A percentile compares a stretch with the other conserved stretches of the same genome.
phyloP scores from a whole-genome alignment of 2,113 vertebrate genomes.

The Hippolais icterina region DNA sequence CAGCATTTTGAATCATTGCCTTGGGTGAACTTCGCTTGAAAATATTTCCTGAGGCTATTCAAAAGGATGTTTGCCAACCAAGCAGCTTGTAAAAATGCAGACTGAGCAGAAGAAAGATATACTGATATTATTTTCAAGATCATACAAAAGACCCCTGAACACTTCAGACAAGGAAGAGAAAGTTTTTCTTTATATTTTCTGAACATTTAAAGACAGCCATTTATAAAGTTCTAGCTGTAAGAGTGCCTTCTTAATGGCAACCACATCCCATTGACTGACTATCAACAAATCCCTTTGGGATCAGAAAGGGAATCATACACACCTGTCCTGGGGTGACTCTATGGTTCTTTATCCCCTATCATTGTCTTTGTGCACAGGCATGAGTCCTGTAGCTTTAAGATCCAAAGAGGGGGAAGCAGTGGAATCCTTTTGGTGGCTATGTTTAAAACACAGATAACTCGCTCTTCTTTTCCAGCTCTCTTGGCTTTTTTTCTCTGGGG shows the following conservation, averaged over 20 bases:
- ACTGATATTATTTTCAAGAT: not conserved
- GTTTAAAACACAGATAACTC: not conserved
- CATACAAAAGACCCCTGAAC: not conserved
- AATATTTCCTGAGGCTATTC: not conserved
- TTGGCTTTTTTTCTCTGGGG: fast-evolving
- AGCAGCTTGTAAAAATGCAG: not conserved
- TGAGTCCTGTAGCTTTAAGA: not conserved
- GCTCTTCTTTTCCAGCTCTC: not conserved
- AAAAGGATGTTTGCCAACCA: not conserved
- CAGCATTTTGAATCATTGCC: not conserved
- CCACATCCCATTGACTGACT: not conserved
- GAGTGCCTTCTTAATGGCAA: not conserved
- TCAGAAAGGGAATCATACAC: not conserved
- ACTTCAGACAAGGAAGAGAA: not conserved
- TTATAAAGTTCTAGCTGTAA: not conserved
- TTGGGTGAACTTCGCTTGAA: not conserved
- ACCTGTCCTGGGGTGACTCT: not conserved
- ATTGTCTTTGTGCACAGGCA: not conserved
- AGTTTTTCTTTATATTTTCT: not conserved
- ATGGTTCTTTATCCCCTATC: not conserved
- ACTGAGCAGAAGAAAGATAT: not conserved
- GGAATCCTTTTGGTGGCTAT: fast-evolving
- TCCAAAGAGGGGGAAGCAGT: not conserved
- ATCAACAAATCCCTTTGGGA: not conserved
- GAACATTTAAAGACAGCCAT: not conserved